These are phyloP conservation scores for Tetragonula carbonaria DNA, from an alignment of 2,888 invertebrate species.

Conservation along the genomic window DNA sequence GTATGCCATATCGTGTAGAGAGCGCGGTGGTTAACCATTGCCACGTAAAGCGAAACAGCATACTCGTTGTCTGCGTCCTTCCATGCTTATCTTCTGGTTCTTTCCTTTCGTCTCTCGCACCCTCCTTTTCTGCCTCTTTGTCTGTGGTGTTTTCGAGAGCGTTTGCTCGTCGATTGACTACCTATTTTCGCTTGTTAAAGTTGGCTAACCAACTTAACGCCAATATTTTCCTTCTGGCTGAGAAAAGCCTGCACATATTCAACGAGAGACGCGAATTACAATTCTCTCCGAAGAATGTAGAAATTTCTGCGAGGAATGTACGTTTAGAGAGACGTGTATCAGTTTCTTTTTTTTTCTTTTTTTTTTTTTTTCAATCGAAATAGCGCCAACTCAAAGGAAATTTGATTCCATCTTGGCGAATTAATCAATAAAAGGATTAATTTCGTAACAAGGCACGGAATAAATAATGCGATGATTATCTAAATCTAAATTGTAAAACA, in stretches of 20 bases:
- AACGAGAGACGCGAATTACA: slow-evolving; percentile 19
- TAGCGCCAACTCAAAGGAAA: neutral
- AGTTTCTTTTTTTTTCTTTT: neutral
- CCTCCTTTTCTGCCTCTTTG: slow-evolving; percentile 16
- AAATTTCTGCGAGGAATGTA: neutral
- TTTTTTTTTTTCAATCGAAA: neutral
- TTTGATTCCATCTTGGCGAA: neutral
- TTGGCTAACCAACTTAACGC: slow-evolving; percentile 17
- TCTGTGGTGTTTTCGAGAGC: slow-evolving; percentile 23
- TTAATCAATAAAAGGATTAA: slow-evolving; percentile 20
- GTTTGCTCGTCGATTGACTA: slow-evolving; percentile 48
- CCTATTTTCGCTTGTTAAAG: slow-evolving; percentile 60
- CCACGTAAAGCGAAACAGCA: slow-evolving; percentile 1
- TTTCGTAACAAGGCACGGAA: slow-evolving; percentile 3
- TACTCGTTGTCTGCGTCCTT: neutral
- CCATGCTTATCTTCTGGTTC: slow-evolving; percentile 9
- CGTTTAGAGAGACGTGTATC: neutral
- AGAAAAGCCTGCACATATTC: slow-evolving; percentile 27
- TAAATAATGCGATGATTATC: slow-evolving; percentile 5
- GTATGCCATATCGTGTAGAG: slow-evolving; percentile 43
- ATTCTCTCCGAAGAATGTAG: neutral
- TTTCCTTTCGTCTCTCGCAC: slow-evolving; percentile 2
- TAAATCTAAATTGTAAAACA: slow-evolving; percentile 21
- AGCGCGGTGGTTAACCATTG: slow-evolving; percentile 43
- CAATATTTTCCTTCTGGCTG: slow-evolving; percentile 48